Evolutionary conservation across 2,888 invertebrate genomes (phyloP), one percentile per base, ranked within the genome.

Genomic region (Drosophila colorata): DNA sequence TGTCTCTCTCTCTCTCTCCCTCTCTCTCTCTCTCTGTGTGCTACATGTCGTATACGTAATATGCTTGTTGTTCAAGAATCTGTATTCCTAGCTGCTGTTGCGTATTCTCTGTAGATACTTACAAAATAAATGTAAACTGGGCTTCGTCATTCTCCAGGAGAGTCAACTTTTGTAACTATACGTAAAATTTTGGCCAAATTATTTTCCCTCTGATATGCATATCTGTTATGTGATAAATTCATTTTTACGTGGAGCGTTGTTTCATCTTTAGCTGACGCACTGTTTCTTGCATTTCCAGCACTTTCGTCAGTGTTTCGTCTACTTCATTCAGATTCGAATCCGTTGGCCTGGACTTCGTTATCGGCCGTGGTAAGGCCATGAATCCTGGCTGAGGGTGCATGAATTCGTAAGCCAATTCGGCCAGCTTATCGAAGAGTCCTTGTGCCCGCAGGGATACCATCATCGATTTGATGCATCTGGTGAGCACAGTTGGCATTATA

Each of bases 31-130:
- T 23, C 16, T 20, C n/a, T n/a, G n/a, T n/a, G 47, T 52, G 40
- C 31, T 53, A 41, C 41, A 23, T 60, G 69, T 43, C 77, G 84
- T 77, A 70, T 70, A 71, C 68, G 68, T 84, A 81, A 83, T 87
- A 84, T 87, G 84, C 84, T 64, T 68, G n/a, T n/a, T n/a, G n/a
- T n/a, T n/a, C n/a, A n/a, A n/a, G n/a, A n/a, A n/a, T n/a, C n/a
- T 20, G 20, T 20, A 4, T 20, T 4, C 20, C 20, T 20, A 20
- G 20, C 20, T 20, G 20, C 4, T 20, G 20, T 20, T 20, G 20
- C 4, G 38, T 2, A 38, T 38, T 13, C 33, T 0, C 33, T 37
- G 14, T 35, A 37, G n/a, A 35, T 49, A 53, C 53, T 13, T 53
- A 53, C 53, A 33, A 33, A 33, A 33, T 41, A 8, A 31, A 41